A percentile compares a stretch with the other conserved stretches of the same genome.
phyloP scores from a whole-genome alignment of 2,113 vertebrate species.

The Caloenas nicobarica region DNA sequence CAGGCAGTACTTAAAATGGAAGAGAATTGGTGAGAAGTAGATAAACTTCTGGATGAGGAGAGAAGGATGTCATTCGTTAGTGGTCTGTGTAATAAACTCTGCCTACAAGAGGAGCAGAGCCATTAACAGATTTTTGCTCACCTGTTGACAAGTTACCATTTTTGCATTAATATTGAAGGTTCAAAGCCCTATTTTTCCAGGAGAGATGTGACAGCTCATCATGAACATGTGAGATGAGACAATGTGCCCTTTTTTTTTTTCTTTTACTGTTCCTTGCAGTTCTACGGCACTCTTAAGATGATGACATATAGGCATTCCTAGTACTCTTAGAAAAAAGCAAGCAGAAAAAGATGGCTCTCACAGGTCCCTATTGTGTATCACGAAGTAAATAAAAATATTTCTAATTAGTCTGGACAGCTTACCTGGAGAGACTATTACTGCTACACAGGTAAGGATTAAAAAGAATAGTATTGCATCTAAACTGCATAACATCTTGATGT shows the following conservation, averaged over 20 bases:
- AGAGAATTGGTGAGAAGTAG: background rate
- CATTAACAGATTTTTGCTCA: background rate
- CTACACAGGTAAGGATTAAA: background rate
- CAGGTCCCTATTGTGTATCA: background rate
- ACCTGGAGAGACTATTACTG: background rate
- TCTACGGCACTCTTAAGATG: background rate
- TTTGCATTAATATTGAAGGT: background rate
- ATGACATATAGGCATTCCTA: background rate
- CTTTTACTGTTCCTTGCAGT: background rate
- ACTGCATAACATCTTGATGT: rapidly evolving
- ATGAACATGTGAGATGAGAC: background rate
- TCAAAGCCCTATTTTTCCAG: background rate
- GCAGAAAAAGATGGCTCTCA: background rate
- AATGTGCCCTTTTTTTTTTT: background rate
- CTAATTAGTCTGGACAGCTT: background rate
- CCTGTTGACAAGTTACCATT: background rate
- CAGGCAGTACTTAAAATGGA: background rate
- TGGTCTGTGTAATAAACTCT: background rate
- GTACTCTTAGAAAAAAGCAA: background rate
- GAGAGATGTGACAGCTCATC: background rate
- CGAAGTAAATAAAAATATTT: background rate
- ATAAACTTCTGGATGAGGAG: background rate
- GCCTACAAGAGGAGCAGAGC: background rate
- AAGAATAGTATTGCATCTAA: background rate
- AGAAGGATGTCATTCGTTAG: background rate